Base-by-base conservation (phyloP, 1,140 invertebrate genomes). In the Bacillus rossius region DNA sequence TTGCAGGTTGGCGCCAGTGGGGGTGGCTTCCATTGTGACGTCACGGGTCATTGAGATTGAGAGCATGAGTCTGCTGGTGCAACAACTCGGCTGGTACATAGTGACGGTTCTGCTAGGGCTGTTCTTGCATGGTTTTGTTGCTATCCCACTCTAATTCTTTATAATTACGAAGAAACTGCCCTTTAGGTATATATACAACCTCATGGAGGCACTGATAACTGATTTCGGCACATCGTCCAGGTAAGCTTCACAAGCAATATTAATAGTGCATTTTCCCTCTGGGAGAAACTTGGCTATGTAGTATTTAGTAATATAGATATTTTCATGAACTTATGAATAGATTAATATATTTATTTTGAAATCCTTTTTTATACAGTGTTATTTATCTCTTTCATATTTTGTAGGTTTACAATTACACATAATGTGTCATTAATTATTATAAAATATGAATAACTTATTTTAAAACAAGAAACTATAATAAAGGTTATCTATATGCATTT, bases 31-130 rank as follows among this genome's bases (percentile, higher is more conserved):
- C 68, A 74, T 94, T 57, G 86, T 94, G 26, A 80, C 86, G 14
- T 81, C 85, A 4, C 91, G 92, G 69, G 85, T 94, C 23, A 70
- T 91, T 8, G 87, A 86, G 64, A 91, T 93, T 80, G 78, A 89
- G 37, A 84, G 89, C 65, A 80, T 93, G 56, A 77, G 76, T 2
- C 77, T 81, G 2, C 81, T 91, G 40, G 78, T 90, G 38, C 79
- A 82, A 14, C 77, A 81, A 66, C 73, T 86, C 8, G 84, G 84
- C 19, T 68, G 81, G 62, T 87, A 84, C 65, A 79, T 82, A 57
- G 57, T 80, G 14, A 85, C 83, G 0, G 83, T 85, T 3, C 64
- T 86, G 19, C 60, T 73, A 50, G 84, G 84, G 34, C 70, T 86
- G 8, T 73, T 80, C 53, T 75, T 85, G 41, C 84, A 86, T 61